Base-by-base conservation (phyloP, 1,140 invertebrate species). In the Aphis craccivora region DNA sequence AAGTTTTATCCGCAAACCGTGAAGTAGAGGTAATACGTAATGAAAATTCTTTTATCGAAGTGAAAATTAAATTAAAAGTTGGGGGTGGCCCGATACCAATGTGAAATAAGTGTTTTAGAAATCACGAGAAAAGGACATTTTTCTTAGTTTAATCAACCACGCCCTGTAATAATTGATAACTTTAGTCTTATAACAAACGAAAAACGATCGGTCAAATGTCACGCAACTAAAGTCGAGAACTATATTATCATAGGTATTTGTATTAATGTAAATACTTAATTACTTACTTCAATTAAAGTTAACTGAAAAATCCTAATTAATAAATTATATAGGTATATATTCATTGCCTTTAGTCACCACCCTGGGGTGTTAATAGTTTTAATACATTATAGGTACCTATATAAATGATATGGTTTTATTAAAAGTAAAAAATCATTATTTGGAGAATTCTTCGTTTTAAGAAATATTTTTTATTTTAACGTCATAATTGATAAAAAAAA, bases 21-120 rank as follows among this genome's bases (percentile, higher is more conserved):
- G 30, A 20, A 88, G n/a, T 48, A 86, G 60, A n/a, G n/a, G 60
- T 14, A n/a, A 35, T 30, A 30, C 25, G 23, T 45, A 86, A 86
- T 40, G 84, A 86, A 51, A 86, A 88, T 88, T 20, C n/a, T 88
- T 88, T 88, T 53, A 88, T 22, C 6, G 37, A 86, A 86, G 14
- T 45, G 53, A 51, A 51, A 88, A 51, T 88, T 51, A 88, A 51
- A 88, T 88, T 88, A 53, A 88, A 86, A 45, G 43, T 86, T 86
- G 8, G 0, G 11, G 23, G 23, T 84, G 8, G 25, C 37, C 22
- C 40, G 83, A 84, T 43, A 40, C 8, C 23, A 40, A 76, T 30
- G 40, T 5, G 37, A 83, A 37, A 37, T 3, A 86, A 86, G 84
- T 86, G 40, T 43, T 43, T 30, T 18, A 25, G 11, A 86, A 86